Conservation (phyloP, 2,113 vertebrate species). For the Ceyx cyanopectus region DNA sequence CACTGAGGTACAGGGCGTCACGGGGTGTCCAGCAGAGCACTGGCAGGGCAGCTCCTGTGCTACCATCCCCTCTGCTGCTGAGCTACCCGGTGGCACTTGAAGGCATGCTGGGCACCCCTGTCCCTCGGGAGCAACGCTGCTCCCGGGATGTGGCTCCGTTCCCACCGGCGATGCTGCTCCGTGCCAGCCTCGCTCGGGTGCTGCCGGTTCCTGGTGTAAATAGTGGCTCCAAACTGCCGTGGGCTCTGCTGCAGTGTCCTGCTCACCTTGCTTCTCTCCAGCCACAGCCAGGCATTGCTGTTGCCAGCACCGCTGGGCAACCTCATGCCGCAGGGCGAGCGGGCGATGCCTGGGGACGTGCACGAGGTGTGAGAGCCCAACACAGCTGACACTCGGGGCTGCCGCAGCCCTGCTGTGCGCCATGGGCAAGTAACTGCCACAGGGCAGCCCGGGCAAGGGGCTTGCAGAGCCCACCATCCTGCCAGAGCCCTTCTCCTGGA, state of each 20-base stretch:
- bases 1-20: rapidly evolving
- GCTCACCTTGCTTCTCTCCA: rapidly evolving
- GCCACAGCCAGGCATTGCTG: rapidly evolving
- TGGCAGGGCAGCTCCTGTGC: background rate
- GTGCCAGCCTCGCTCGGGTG: rapidly evolving
- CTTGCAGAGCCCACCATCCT: rapidly evolving
- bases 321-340: rapidly evolving
- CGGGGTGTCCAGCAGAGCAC: rapidly evolving
- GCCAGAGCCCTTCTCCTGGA: background rate
- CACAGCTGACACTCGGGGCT: rapidly evolving
- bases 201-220: rapidly evolving
- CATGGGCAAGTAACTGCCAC: rapidly evolving
- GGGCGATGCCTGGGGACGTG: rapidly evolving
- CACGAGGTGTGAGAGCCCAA: rapidly evolving
- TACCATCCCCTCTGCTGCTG: rapidly evolving
- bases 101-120: rapidly evolving
- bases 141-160: rapidly evolving
- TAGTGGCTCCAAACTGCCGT: rapidly evolving
- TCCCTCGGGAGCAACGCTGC: rapidly evolving
- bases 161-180: rapidly evolving
- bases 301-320: background rate
- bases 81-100: rapidly evolving
- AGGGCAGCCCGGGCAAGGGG: background rate
- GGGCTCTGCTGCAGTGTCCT: rapidly evolving
- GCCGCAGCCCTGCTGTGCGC: rapidly evolving